Evolutionary conservation across 1,140 invertebrate species (phyloP).

Genomic region (Meteorus sp.): DNA sequence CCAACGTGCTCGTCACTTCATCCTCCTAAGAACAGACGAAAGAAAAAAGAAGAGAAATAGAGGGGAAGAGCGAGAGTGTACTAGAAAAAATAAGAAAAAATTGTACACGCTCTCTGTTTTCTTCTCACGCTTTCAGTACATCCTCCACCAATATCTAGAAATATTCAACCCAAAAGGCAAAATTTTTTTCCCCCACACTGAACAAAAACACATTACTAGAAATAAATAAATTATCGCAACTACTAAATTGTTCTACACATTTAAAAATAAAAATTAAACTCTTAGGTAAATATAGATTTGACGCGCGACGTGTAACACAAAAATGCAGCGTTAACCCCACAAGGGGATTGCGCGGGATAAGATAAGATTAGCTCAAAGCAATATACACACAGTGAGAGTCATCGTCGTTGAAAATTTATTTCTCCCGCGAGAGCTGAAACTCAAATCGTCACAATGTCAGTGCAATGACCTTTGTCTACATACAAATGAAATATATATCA

Average conservation of each 20-base stretch:
- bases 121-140: too few relatives aligned
- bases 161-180: neutral
- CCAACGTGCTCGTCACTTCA: constrained; percentile 6
- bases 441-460: constrained; percentile 13
- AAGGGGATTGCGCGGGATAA: constrained; percentile 48
- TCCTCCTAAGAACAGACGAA: neutral
- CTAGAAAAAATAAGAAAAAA: too few relatives aligned
- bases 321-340: constrained; percentile 7
- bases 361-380: constrained; percentile 49
- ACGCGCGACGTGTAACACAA: neutral
- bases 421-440: neutral
- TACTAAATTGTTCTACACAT: too few relatives aligned
- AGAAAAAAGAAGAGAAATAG: constrained; percentile 6
- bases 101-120: too few relatives aligned
- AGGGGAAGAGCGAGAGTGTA: too few relatives aligned
- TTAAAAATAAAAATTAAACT: too few relatives aligned
- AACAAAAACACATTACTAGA: constrained; percentile 8
- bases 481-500: constrained; percentile 1
- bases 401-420: constrained; percentile 9
- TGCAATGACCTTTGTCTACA: constrained; percentile 25
- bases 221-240: neutral
- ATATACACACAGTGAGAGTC: too few relatives aligned
- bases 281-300: constrained; percentile 19
- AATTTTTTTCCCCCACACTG: too few relatives aligned
- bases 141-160: neutral